A percentile compares a stretch with the other conserved stretches of the same genome.
Conservation (phyloP, 2,888 invertebrate genomes). For the Adineta ricciae region DNA sequence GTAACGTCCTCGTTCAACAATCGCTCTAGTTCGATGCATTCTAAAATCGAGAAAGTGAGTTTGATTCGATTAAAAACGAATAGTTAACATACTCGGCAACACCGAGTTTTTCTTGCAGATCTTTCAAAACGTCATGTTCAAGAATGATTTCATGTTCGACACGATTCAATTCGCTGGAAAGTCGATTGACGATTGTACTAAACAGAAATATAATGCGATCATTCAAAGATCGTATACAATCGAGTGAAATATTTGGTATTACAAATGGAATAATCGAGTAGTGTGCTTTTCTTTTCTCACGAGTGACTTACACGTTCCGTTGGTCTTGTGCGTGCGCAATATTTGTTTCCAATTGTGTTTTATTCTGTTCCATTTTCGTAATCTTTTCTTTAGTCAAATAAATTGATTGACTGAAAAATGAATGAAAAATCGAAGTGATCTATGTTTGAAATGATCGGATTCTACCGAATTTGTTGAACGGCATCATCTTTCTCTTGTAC, state of each 20-base stretch:
- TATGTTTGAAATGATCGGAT: no score
- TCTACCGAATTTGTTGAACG: constrained; percentile 22
- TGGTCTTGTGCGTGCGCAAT: constrained; percentile 23
- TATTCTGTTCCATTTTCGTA: constrained; percentile 10
- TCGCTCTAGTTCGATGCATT: constrained; percentile 25
- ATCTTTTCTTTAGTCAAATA: constrained; percentile 22
- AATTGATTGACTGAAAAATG: constrained; percentile 22
- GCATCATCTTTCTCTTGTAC: constrained; percentile 30
- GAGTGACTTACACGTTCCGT: constrained; percentile 20
- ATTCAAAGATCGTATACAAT: no score
- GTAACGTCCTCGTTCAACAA: constrained; percentile 27
- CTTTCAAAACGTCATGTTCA: constrained; percentile 22
- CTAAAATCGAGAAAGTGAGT: no score
- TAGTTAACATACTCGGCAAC: constrained; percentile 28
- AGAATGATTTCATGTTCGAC: constrained; percentile 18
- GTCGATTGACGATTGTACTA: constrained; percentile 25
- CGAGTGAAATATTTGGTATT: no score
- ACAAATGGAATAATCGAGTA: no score
- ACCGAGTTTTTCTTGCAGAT: constrained; percentile 18
- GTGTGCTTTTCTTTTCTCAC: no score
- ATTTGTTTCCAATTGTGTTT: not conserved
- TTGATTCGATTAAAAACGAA: no score
- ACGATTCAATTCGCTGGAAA: constrained; percentile 26
- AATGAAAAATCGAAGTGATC: no score
- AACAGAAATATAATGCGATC: no score